These are phyloP conservation scores for Athripsodes cinereus DNA, from an alignment of 2,888 invertebrate species.

Conservation along the genomic window DNA sequence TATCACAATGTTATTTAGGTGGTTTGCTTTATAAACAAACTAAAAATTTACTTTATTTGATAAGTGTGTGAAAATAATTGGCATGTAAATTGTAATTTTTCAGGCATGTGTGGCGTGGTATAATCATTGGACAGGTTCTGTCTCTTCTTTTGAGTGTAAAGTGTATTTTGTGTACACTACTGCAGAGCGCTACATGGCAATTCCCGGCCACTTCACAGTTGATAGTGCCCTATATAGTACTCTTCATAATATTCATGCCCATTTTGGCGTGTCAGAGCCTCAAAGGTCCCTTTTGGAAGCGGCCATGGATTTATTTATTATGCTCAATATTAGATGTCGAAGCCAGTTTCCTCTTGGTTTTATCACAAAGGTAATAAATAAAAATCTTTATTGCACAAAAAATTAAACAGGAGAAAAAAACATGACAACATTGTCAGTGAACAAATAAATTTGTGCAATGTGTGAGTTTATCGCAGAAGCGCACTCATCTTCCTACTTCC, in stretches of 20 bases:
- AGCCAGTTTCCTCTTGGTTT: conserved; percentile 75
- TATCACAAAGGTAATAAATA: conserved; percentile 58
- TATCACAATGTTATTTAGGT: too few species aligned
- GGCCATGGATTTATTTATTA: conserved; percentile 73
- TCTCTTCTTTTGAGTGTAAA: conserved; percentile 72
- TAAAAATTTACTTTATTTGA: too few species aligned
- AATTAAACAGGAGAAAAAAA: too few species aligned
- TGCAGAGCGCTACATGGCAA: conserved; percentile 62
- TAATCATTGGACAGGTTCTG: conserved; percentile 67
- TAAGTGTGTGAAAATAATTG: too few species aligned
- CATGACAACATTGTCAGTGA: too few species aligned
- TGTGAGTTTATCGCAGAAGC: too few species aligned
- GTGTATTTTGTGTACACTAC: conserved; percentile 64
- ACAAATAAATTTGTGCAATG: not conserved
- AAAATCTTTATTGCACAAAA: too few species aligned
- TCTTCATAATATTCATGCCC: conserved; percentile 71
- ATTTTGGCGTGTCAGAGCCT: conserved; percentile 67
- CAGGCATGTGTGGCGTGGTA: conserved; percentile 68
- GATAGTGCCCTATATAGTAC: conserved; percentile 69
- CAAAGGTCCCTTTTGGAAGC: conserved; percentile 56
- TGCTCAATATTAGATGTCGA: conserved; percentile 80
- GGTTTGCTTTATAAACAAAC: too few species aligned
- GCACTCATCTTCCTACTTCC: too few species aligned
- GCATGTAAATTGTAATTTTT: too few species aligned
- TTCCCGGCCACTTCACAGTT: conserved; percentile 76